A percentile compares a stretch with the other conserved stretches of the same genome.
Conservation (phyloP, 2,888 invertebrate genomes). For the Palloptera scutellata region DNA sequence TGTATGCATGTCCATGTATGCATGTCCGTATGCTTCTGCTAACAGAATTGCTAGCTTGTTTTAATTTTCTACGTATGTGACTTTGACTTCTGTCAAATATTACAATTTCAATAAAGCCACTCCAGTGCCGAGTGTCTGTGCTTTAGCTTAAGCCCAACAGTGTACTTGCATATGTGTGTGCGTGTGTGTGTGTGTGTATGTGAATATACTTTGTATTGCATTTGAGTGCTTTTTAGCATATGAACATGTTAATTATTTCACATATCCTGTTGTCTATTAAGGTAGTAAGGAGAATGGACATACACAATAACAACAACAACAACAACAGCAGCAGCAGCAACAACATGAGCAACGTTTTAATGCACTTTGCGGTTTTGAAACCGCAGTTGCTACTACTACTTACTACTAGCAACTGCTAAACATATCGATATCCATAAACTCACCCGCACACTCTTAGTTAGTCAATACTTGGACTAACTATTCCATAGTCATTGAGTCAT, state of each 20-base stretch:
- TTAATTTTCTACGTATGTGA: background rate
- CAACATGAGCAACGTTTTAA: constrained; percentile 25
- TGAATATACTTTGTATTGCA: background rate
- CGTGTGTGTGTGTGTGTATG: background rate
- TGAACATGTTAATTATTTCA: constrained; percentile 53
- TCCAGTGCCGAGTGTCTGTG: constrained; percentile 15
- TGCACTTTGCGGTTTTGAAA: constrained; percentile 35
- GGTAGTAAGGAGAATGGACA: background rate
- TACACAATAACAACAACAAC: background rate
- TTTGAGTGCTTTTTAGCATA: constrained; percentile 25
- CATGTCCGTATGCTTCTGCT: constrained; percentile 10
- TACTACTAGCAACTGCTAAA: too few species aligned
- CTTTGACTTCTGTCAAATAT: constrained; percentile 41
- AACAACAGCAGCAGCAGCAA: background rate
- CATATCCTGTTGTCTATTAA: constrained; percentile 40
- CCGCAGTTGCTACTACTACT: constrained; percentile 18
- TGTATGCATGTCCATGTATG: constrained; percentile 10
- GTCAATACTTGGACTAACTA: too few species aligned
- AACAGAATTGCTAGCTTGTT: constrained; percentile 9
- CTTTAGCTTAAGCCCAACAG: constrained; percentile 1
- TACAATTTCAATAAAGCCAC: constrained; percentile 34
- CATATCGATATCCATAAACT: too few species aligned
- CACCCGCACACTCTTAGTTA: too few species aligned
- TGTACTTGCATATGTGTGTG: too few species aligned
- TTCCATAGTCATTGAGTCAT: too few species aligned